phyloP scores from a whole-genome alignment of 2,888 invertebrate species.

The Sphaerophoria taeniata region DNA sequence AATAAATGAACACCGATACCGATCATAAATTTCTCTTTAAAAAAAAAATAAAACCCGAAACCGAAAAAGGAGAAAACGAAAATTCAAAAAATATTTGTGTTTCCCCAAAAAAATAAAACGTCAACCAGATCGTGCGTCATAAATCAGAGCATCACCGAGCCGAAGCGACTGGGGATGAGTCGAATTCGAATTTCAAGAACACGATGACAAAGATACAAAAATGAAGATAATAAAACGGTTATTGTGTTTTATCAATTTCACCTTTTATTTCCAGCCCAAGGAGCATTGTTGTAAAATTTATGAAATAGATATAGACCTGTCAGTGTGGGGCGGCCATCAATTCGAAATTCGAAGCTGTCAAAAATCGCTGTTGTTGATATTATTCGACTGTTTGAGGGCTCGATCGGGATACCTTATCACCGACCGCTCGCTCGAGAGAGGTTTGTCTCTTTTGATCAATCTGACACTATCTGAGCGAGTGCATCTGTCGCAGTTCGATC shows the following conservation, averaged over 20 bases:
- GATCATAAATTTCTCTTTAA: conserved; percentile 60
- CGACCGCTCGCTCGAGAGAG: background rate
- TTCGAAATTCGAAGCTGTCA: conserved; percentile 71
- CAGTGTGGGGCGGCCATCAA: conserved; percentile 51
- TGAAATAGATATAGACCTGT: conserved; percentile 65
- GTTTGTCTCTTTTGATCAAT: conserved; percentile 23
- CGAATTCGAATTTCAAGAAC: background rate
- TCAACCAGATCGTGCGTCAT: conserved; percentile 65
- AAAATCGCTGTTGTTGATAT: conserved; percentile 36
- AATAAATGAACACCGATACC: conserved; percentile 46
- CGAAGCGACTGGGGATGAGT: conserved; percentile 21
- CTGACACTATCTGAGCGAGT: conserved; percentile 59
- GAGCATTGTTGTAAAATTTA: conserved; percentile 67
- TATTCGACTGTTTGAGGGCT: conserved; percentile 20
- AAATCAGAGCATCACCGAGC: conserved; percentile 64
- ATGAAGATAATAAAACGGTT: conserved; percentile 54
- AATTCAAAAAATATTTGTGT: background rate
- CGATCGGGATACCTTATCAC: background rate
- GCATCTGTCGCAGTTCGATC: conserved; percentile 72
- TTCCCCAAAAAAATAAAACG: conserved; percentile 44
- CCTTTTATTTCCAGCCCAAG: conserved; percentile 43
- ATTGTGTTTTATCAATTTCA: conserved; percentile 54
- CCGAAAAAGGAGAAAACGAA: background rate
- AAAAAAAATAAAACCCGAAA: conserved; percentile 30
- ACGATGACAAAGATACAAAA: conserved; percentile 5